phyloP scores from a whole-genome alignment of 1,140 invertebrate species.

The Drosophila ambigua region DNA sequence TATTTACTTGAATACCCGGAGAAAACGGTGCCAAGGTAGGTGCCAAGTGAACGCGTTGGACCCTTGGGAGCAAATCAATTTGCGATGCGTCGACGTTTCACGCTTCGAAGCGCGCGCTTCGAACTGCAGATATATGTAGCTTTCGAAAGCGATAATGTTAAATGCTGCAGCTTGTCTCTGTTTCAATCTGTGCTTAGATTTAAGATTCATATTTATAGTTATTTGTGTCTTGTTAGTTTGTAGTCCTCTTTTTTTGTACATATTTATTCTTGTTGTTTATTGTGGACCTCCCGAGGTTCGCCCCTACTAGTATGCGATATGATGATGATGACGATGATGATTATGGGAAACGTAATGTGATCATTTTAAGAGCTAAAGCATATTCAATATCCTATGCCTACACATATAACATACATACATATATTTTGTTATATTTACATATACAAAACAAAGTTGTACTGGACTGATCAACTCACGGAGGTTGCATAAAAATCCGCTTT shows the following conservation, averaged over 20 bases:
- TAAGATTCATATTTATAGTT: conserved; percentile 51
- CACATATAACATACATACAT: conserved; percentile 54
- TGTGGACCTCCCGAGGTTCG: too few relatives aligned
- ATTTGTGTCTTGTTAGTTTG: conserved; percentile 51
- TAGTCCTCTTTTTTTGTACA: conserved; percentile 66
- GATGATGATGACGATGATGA: conserved; percentile 55
- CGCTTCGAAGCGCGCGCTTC: conserved; percentile 56
- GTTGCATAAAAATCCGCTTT: conserved; percentile 58
- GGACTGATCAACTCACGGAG: conserved; percentile 70
- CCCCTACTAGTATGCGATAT: conserved; percentile 34
- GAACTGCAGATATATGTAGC: conserved; percentile 11
- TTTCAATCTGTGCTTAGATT: conserved; percentile 53
- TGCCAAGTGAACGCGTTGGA: conserved; percentile 43
- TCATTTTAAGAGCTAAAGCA: conserved; percentile 72
- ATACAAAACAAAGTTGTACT: conserved; percentile 64
- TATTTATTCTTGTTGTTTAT: conserved; percentile 78
- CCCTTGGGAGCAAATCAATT: conserved; percentile 38
- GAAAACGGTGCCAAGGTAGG: conserved; percentile 65
- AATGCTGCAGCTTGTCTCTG: conserved; percentile 67
- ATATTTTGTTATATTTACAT: conserved; percentile 79
- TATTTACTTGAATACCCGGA: conserved; percentile 34
- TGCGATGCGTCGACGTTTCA: conserved; percentile 47
- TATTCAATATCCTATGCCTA: conserved; percentile 60
- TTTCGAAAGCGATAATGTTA: conserved; percentile 51
- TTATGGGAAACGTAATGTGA: conserved; percentile 80